These are phyloP conservation scores for Pedionomus torquatus DNA, from an alignment of 2,113 vertebrate genomes.

Conservation along the genomic window DNA sequence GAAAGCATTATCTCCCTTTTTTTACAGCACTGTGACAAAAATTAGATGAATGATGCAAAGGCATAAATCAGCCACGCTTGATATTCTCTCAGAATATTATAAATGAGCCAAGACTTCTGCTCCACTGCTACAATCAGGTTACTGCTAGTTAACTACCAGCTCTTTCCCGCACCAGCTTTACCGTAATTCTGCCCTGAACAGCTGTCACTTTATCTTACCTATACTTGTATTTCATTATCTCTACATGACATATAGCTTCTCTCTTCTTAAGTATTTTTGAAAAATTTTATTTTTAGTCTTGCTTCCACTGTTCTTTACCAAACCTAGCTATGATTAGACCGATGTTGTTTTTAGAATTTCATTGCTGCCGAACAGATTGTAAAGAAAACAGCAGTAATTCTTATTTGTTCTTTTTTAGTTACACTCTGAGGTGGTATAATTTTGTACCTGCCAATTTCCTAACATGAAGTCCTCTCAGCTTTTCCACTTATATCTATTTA, in stretches of 20 bases:
- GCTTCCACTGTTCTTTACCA: neutral
- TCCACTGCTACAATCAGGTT: neutral
- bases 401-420: neutral
- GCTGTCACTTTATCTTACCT: neutral
- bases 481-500: constrained; percentile 4
- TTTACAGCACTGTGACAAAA: neutral
- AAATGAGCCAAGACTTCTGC: neutral
- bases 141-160: neutral
- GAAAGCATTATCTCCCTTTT: neutral
- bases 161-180: neutral
- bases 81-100: neutral
- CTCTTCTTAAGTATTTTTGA: neutral
- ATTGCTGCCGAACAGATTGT: neutral
- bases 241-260: neutral
- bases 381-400: neutral
- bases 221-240: neutral
- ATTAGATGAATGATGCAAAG: neutral
- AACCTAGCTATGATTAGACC: neutral
- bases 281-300: neutral
- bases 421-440: neutral
- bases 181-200: neutral
- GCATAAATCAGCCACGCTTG: neutral
- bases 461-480: neutral
- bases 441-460: neutral
- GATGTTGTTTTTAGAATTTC: neutral